phyloP scores from a whole-genome alignment of 2,888 invertebrate genomes.

The Drosophila subquinaria region DNA sequence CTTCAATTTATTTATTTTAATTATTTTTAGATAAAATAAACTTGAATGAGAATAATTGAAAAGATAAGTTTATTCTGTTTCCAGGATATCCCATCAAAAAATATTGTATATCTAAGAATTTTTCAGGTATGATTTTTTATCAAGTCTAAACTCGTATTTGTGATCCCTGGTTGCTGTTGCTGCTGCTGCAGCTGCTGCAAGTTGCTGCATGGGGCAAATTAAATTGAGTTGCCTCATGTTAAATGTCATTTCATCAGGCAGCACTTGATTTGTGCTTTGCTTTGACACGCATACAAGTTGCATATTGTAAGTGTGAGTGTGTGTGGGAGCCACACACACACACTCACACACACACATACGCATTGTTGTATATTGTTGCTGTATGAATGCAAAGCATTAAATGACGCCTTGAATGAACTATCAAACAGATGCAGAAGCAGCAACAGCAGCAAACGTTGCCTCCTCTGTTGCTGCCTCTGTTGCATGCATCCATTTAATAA shows the following conservation, averaged over 20 bases:
- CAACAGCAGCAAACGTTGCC: constrained; percentile 37
- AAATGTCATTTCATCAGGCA: constrained; percentile 77
- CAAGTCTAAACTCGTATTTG: no score
- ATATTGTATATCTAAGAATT: no score
- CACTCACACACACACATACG: neutral
- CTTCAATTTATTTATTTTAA: no score
- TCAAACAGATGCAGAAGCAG: constrained; percentile 69
- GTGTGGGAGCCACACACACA: constrained; percentile 28
- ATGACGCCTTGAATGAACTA: constrained; percentile 75
- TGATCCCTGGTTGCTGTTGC: neutral
- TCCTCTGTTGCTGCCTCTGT: constrained; percentile 32
- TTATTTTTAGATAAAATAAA: no score
- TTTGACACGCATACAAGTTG: constrained; percentile 56
- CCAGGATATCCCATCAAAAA: no score
- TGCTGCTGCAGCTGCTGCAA: constrained; percentile 25
- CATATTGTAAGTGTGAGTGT: constrained; percentile 33
- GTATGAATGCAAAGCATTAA: constrained; percentile 72
- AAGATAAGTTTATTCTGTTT: no score
- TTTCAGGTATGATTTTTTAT: neutral
- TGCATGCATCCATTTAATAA: constrained; percentile 82
- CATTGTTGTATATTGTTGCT: constrained; percentile 15
- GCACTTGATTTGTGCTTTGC: constrained; percentile 66
- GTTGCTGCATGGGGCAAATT: constrained; percentile 60
- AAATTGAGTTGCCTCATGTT: constrained; percentile 79
- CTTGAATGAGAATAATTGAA: no score